Conservation (phyloP, 2,888 invertebrate species). For the Drosophila greeni region DNA sequence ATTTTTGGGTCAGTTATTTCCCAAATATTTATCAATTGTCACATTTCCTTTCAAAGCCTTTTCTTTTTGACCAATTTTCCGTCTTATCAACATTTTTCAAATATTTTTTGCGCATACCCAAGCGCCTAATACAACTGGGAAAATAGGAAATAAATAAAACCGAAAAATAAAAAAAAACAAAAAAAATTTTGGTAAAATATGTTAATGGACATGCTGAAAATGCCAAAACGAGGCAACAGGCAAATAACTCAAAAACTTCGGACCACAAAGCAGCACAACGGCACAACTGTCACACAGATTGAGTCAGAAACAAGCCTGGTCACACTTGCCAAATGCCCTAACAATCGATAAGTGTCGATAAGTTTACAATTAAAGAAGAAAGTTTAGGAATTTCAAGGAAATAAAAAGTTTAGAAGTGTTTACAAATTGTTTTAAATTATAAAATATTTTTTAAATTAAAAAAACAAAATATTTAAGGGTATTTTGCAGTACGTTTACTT, state of each 20-base stretch:
- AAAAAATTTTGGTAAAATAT: slow-evolving; percentile 40
- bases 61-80: neutral
- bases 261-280: no score
- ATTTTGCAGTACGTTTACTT: slow-evolving; percentile 9
- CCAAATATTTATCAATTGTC: neutral
- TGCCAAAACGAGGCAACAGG: slow-evolving; percentile 62
- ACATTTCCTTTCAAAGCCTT: neutral
- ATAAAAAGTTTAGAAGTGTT: accelerated
- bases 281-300: slow-evolving; percentile 7
- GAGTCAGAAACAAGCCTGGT: slow-evolving; percentile 2
- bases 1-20: neutral
- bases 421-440: no score
- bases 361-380: accelerated
- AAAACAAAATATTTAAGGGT: neutral
- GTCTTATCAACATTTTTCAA: slow-evolving; percentile 18
- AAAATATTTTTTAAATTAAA: neutral
- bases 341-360: slow-evolving; percentile 3
- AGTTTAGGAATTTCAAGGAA: neutral
- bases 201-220: slow-evolving; percentile 64
- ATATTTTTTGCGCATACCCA: slow-evolving; percentile 16
- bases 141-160: slow-evolving; percentile 22
- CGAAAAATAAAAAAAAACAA: slow-evolving; percentile 3
- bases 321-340: slow-evolving; percentile 24
- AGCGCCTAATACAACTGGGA: slow-evolving; percentile 1
- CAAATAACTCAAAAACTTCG: slow-evolving; percentile 65